Base-by-base conservation (phyloP, 2,113 vertebrate species). In the Galbula dea region DNA sequence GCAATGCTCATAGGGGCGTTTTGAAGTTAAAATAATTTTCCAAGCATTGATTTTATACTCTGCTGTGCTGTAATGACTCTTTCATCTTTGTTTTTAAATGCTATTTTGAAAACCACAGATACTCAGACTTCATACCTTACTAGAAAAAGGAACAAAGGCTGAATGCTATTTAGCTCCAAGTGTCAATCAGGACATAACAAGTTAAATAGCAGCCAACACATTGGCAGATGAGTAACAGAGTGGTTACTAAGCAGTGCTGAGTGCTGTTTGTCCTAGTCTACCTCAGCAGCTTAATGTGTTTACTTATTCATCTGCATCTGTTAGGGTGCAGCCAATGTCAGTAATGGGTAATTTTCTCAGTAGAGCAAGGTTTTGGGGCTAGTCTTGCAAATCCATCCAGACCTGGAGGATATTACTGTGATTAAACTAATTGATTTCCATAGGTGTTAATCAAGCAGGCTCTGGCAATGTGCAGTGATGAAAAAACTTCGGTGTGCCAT, bases 281-380 rank as follows among this genome's bases (percentile, higher is more conserved):
- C 95, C 95, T 95, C 90, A 72, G 96, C 86, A 96, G 95, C 88
- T 93, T 92, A 86, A 92, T 93, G 83, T 96, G 90, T 96, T 96
- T 96, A 93, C 94, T 96, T 96, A 96, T 96, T 96, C 96, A 96
- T 94, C 94, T 96, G 90, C 96, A 96, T 96, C 95, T 96, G 95
- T 74, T 90, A 95, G 94, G 94, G 96, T 96, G 94, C 93, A 92
- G 88, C 86, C 94, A 75, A 8, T 77, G 90, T 93, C 94, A 94
- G 88, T 57, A 90, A 59, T 72, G 95, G 93, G 73, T 96, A 71
- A 86, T 96, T 96, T 93, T 94, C 68, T 48, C 61, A 37, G 69
- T n/a, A 88, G 65, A 93, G 80, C 68, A 88, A 91, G 68, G 80
- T 90, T 96, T 95, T 92, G 90, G 95, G 92, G 39, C 94, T 92